Evolutionary conservation across 2,797 vertebrate genomes (phyloP), one percentile per base, ranked within the genome.

Genomic region (Sphenodon punctatus): DNA sequence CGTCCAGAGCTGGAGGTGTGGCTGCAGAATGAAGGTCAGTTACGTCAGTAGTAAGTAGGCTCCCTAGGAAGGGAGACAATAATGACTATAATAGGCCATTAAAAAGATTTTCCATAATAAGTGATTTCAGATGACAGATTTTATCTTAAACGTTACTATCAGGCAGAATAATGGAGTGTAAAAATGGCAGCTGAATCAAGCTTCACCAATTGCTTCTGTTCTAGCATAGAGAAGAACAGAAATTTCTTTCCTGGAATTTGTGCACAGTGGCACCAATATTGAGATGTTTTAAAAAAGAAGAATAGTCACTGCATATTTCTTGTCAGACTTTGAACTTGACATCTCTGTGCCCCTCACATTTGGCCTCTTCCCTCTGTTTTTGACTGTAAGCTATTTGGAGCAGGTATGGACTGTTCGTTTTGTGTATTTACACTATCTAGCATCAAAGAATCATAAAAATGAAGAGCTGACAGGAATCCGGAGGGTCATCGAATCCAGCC

Each of bases 11-110:
- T 60, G 27, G 70, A 49, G 34, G 56, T 61, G 56, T 55, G 53
- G 4, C 0, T 23, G 63, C 23, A 58, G 64, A 60, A 84, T 78
- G 82, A 72, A 76, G 76, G 78, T 70, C 78, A 89, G 42, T 71
- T 0, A 0, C 72, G 45, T 83, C 75, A 71, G 3, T 66, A 12
- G 9, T 58, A 59, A 7, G 30, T n/a, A n/a, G n/a, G n/a, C 51
- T 85, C 38, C 83, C 38, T 22, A 79, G 46, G 51, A 56, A 79
- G 78, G 56, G 60, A 66, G 3, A 75, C 17, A 17, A 78, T 12
- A 67, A 53, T 20, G 63, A 82, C 84, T 78, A 89, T 74, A 81
- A 32, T 39, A 67, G 87, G 59, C 75, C 30, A 80, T 65, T 56
- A 67, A 36, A 20, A 59, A 46, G 67, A 67, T 82, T 38, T 72